Base-by-base conservation (phyloP, 2,113 vertebrate species). In the Gnathonemus longibarbis region DNA sequence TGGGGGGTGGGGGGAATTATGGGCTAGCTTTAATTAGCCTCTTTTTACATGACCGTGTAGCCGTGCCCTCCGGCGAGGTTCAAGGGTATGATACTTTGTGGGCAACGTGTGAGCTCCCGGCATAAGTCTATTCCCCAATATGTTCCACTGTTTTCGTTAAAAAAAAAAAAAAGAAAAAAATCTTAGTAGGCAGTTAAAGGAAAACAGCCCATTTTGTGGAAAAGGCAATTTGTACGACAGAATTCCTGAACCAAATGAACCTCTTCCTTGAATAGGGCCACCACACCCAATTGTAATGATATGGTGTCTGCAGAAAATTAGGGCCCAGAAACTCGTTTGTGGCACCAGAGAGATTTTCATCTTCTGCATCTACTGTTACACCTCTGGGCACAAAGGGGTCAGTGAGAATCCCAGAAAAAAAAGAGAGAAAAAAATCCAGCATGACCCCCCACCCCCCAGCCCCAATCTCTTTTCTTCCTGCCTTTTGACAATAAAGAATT, bases 301-400 rank as follows among this genome's bases (percentile, higher is more conserved):
- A 97, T 95, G 96, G 96, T 97, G 96, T 95, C 93, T 93, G 93
- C 96, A 97, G 95, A 94, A 97, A 98, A 97, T 97, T 96, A 98
- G 94, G 93, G 95, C 95, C 93, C 96, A 96, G 96, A 96, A 96
- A 96, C 90, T 93, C 96, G 93, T 95, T 95, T 94, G 94, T 93
- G 91, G 95, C 94, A 94, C 94, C 93, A 94, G 94, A 95, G 95
- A 96, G 92, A 42, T 88, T 66, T 46, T 66, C 87, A 94, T 94
- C 95, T 95, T 94, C 94, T 95, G 92, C 93, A 94, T 96, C 96
- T 97, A 96, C 96, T 97, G 96, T 98, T 97, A 97, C 96, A 96
- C 95, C 95, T 24, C 94, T 93, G 93, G 95, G 96, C 96, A 97
- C 96, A 97, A 97, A 97, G 96, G 96, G 95, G 96, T 95, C 96